Conservation (phyloP, 2,113 vertebrate genomes). For the Nyctibius bracteatus region DNA sequence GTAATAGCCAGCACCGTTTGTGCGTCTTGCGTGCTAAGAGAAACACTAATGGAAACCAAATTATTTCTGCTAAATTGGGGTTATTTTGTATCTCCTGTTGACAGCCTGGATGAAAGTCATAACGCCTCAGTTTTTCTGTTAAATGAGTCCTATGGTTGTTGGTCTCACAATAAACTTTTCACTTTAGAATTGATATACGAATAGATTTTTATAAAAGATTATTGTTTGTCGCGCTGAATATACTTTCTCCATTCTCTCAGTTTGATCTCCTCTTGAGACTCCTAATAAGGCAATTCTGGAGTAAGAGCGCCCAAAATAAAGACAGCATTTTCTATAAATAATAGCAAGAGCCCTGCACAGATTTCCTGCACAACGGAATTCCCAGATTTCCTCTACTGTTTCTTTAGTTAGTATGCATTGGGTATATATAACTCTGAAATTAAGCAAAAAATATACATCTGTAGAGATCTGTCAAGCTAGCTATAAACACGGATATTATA, state of each 20-base stretch:
- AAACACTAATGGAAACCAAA: conserved; percentile 32
- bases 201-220: neutral
- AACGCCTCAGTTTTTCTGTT: neutral
- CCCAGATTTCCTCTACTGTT: conserved; percentile 9
- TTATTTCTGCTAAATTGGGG: conserved; percentile 33
- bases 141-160: neutral
- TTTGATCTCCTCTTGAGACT: conserved; percentile 9
- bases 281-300: conserved; percentile 19
- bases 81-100: conserved; percentile 33
- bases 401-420: neutral
- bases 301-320: conserved; percentile 25
- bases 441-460: conserved; percentile 11
- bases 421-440: conserved; percentile 33
- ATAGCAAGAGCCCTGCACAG: neutral
- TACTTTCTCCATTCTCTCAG: conserved; percentile 3
- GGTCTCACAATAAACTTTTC: conserved; percentile 15
- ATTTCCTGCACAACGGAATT: conserved; percentile 21
- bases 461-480: neutral
- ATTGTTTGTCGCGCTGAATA: neutral
- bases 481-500: conserved; percentile 16
- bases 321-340: conserved; percentile 39
- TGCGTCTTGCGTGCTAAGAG: neutral
- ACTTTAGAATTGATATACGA: neutral
- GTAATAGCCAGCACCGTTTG: neutral
- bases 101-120: neutral